Evolutionary conservation across 2,888 invertebrate genomes (phyloP).

Genomic region (Microctonus hyperodae): DNA sequence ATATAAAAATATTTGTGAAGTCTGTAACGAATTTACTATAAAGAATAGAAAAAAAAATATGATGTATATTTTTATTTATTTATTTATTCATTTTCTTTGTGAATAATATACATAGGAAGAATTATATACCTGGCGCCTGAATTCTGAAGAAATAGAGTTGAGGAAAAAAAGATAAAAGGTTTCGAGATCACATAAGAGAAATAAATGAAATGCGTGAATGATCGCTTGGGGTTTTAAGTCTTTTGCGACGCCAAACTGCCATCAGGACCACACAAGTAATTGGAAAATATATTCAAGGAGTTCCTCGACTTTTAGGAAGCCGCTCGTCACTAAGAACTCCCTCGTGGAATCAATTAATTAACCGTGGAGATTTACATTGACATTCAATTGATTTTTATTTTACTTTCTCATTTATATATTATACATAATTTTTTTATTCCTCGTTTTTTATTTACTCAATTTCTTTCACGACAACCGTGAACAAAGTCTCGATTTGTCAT

Average conservation of each 20-base stretch:
- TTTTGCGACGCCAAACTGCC: background rate
- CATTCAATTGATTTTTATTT: slow-evolving; percentile 29
- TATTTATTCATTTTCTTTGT: background rate
- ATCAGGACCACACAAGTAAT: slow-evolving; percentile 20
- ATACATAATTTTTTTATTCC: background rate
- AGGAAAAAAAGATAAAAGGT: background rate
- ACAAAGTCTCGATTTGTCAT: slow-evolving; percentile 29
- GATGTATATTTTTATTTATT: background rate
- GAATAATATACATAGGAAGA: background rate
- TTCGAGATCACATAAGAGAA: background rate
- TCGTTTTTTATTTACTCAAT: background rate
- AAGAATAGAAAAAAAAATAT: background rate
- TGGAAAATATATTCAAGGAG: slow-evolving; percentile 14
- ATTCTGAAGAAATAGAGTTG: background rate
- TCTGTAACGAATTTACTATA: slow-evolving; percentile 2
- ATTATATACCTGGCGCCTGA: background rate
- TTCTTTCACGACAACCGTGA: slow-evolving; percentile 12
- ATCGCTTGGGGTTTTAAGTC: background rate
- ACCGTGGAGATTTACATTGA: slow-evolving; percentile 28
- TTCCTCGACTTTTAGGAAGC: slow-evolving; percentile 18
- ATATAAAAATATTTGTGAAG: background rate
- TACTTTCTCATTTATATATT: background rate
- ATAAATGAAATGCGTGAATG: background rate
- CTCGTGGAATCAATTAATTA: slow-evolving; percentile 31
- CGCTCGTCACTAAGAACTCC: slow-evolving; percentile 8